A percentile compares a stretch with the other conserved stretches of the same genome.
phyloP scores from a whole-genome alignment of 2,797 vertebrate species.

The Apogon hyalosoma region DNA sequence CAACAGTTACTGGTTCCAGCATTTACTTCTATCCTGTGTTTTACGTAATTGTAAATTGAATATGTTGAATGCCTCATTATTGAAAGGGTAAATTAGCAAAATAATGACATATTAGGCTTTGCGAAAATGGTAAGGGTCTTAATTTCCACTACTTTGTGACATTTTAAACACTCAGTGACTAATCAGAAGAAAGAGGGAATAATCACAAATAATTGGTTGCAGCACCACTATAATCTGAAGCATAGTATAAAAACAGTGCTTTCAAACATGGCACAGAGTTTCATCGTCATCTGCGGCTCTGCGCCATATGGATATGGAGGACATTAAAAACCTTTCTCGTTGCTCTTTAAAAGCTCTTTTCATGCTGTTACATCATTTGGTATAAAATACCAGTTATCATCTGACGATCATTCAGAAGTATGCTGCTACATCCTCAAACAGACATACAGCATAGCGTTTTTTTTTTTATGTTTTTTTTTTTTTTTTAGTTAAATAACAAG shows the following conservation, averaged over 20 bases:
- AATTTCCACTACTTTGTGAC: background rate
- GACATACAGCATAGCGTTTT: conserved; percentile 35
- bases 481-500: conserved; percentile 58
- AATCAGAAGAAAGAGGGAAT: background rate
- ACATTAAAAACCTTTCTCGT: conserved; percentile 30
- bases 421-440: conserved; percentile 43
- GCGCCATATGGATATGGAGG: conserved; percentile 20
- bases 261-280: conserved; percentile 10
- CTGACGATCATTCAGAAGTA: conserved; percentile 51
- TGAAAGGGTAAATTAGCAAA: conserved; percentile 1
- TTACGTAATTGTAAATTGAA: background rate
- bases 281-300: conserved; percentile 17
- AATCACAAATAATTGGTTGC: background rate
- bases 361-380: conserved; percentile 56
- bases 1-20: background rate
- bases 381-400: conserved; percentile 51
- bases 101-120: background rate
- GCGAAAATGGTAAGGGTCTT: background rate
- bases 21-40: background rate
- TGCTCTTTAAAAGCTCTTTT: conserved; percentile 40
- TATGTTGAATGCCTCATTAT: background rate
- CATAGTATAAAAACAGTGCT: conserved; percentile 4
- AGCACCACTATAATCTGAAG: conserved; percentile 14
- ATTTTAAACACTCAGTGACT: background rate
- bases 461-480: conserved; percentile 4